These are phyloP conservation scores for Noctilio leporinus DNA, from an alignment of 2,113 vertebrate genomes.

Conservation along the genomic window DNA sequence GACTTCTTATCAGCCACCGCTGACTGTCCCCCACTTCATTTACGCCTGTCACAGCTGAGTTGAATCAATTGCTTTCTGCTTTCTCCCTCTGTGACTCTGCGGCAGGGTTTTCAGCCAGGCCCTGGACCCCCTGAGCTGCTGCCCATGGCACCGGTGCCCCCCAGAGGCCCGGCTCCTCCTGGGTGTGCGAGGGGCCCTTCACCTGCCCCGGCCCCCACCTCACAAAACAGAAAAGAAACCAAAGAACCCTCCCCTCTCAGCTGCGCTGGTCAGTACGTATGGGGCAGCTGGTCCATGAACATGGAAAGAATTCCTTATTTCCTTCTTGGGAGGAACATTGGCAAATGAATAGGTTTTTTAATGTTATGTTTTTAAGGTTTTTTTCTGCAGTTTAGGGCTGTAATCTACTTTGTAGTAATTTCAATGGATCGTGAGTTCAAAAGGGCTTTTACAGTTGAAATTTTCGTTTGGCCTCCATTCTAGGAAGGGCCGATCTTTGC, in stretches of 20 bases:
- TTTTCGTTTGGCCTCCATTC: not conserved
- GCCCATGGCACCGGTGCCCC: accelerated
- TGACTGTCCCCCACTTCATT: not conserved
- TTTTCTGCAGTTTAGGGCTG: not conserved
- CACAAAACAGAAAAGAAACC: too few species aligned
- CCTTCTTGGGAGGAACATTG: not conserved
- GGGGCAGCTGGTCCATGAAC: not conserved
- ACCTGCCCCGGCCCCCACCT: not conserved
- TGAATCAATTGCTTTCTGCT: not conserved
- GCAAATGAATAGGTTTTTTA: not conserved
- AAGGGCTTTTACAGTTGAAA: not conserved
- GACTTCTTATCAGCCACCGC: not conserved
- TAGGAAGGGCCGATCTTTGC: not conserved
- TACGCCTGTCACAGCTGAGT: not conserved
- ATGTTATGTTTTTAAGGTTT: not conserved
- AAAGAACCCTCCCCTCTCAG: not conserved
- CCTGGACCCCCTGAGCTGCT: not conserved
- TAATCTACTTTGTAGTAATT: not conserved
- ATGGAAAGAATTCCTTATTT: not conserved
- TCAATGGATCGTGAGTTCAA: not conserved
- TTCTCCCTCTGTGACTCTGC: not conserved
- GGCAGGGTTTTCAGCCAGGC: not conserved
- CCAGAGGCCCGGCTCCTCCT: not conserved
- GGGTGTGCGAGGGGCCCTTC: not conserved
- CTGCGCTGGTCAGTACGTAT: not conserved